These are phyloP conservation scores for Vicugna pacos DNA, from an alignment of 2,113 vertebrate species.

Conservation along the genomic window DNA sequence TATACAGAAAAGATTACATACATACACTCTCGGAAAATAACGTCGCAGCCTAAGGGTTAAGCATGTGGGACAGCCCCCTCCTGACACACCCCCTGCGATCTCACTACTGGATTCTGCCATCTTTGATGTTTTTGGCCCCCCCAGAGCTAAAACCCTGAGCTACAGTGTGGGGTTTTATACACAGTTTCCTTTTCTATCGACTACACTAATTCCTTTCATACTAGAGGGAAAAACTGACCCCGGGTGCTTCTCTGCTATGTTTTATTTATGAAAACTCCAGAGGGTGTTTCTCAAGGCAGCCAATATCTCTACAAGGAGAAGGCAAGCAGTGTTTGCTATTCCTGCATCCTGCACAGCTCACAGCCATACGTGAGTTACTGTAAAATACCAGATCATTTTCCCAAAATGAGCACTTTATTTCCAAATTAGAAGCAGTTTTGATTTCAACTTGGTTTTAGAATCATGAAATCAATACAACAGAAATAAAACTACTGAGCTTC, in stretches of 20 bases:
- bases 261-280: constrained; percentile 70
- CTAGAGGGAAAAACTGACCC: background rate
- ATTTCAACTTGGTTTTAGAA: constrained; percentile 27
- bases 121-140: constrained; percentile 23
- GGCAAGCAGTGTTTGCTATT: background rate
- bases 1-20: background rate
- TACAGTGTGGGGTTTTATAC: background rate
- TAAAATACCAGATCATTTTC: constrained; percentile 15
- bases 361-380: background rate
- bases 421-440: background rate
- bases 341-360: background rate
- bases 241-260: constrained; percentile 5
- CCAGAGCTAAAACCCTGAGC: background rate
- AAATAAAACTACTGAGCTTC: constrained; percentile 37
- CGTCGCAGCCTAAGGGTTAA: background rate
- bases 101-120: constrained; percentile 16
- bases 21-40: background rate
- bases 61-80: accelerated
- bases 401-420: background rate
- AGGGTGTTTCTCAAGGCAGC: constrained; percentile 53
- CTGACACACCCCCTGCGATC: background rate
- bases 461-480: background rate
- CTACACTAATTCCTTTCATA: constrained; percentile 75
- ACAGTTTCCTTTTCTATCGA: constrained; percentile 67
- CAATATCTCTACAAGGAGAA: constrained; percentile 30